Conservation (phyloP, 1,140 invertebrate species). For the Cataglyphis hispanica region DNA sequence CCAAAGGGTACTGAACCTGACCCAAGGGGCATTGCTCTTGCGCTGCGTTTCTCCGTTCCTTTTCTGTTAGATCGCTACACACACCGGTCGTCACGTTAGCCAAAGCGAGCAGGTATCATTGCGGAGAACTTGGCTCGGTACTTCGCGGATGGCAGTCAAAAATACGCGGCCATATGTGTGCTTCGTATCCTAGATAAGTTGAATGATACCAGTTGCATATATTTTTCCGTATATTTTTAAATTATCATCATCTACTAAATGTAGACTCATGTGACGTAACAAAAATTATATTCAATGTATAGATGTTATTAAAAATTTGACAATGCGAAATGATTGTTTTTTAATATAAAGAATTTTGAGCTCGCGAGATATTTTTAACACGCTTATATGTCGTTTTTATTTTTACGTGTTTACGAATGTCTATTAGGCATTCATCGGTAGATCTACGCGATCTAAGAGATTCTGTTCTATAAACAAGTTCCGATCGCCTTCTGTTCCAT, state of each 20-base stretch:
- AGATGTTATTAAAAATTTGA: not conserved
- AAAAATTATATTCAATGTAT: too few relatives aligned
- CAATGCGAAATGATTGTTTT: not conserved
- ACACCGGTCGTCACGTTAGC: constrained; percentile 75
- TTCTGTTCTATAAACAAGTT: constrained; percentile 83
- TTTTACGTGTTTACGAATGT: not conserved
- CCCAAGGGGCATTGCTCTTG: constrained; percentile 85
- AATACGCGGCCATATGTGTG: not conserved
- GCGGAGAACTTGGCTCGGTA: constrained; percentile 57
- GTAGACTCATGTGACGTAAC: too few relatives aligned
- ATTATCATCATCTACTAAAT: too few relatives aligned
- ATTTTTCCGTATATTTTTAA: too few relatives aligned
- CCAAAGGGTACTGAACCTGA: constrained; percentile 86
- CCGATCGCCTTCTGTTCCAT: constrained; percentile 80
- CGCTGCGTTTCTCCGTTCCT: constrained; percentile 82
- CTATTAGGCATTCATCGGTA: not conserved
- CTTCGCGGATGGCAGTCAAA: constrained; percentile 52
- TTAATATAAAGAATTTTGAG: not conserved
- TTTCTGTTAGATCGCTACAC: constrained; percentile 83
- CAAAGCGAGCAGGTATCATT: constrained; percentile 72
- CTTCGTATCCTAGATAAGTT: too few relatives aligned
- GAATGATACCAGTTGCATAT: too few relatives aligned
- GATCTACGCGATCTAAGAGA: constrained; percentile 30
- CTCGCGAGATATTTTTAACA: not conserved
- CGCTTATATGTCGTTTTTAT: not conserved